Conservation (phyloP, 1,140 invertebrate species). For the Meloidogyne exigua region DNA sequence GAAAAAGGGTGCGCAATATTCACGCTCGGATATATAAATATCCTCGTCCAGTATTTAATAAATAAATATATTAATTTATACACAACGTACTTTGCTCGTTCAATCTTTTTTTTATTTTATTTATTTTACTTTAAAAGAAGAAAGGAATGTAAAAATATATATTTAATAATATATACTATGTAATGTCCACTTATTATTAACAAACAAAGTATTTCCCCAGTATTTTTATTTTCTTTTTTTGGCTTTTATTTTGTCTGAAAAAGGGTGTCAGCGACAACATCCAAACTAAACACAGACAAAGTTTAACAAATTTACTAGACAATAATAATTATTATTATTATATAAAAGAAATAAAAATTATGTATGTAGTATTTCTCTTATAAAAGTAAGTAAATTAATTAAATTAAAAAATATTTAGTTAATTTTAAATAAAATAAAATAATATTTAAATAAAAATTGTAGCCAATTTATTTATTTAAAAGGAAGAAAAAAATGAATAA, state of each 20-base stretch:
- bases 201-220: neutral
- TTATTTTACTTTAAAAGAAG: too few species aligned
- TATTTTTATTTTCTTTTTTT: neutral
- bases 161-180: too few species aligned
- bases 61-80: neutral
- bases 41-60: neutral
- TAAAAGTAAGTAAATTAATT: neutral
- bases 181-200: too few species aligned
- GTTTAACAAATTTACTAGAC: slow-evolving; percentile 21
- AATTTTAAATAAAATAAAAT: neutral
- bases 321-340: neutral
- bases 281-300: neutral
- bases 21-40: neutral
- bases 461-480: too few species aligned
- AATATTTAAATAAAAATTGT: too few species aligned
- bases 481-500: too few species aligned
- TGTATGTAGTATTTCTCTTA: too few species aligned
- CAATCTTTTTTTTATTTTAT: neutral
- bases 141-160: neutral
- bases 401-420: neutral
- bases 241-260: slow-evolving; percentile 4
- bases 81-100: neutral
- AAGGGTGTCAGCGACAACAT: neutral
- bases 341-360: neutral
- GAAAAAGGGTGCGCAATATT: neutral